Evolutionary conservation across 2,888 invertebrate genomes (phyloP).

Genomic region (Podabrus alpinus): DNA sequence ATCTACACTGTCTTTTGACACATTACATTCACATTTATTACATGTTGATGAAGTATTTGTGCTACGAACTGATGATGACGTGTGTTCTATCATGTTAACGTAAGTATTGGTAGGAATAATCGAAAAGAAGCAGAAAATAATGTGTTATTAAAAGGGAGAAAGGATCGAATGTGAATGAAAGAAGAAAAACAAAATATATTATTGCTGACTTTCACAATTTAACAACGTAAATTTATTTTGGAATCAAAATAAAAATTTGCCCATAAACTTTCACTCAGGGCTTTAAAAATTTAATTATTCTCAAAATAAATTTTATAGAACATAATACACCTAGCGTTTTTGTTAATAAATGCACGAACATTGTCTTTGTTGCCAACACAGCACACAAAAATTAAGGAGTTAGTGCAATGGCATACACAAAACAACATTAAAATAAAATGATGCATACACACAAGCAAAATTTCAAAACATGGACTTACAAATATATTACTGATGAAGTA

Average conservation of each 20-base stretch:
- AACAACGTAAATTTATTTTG: neutral
- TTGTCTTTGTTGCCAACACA: neutral
- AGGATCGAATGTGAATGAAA: conserved; percentile 6
- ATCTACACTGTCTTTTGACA: neutral
- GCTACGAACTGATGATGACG: too few species aligned
- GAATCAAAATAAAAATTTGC: neutral
- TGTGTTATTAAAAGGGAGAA: conserved; percentile 33
- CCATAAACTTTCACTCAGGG: neutral
- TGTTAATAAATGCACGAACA: neutral
- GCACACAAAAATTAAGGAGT: neutral
- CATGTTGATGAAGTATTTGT: neutral
- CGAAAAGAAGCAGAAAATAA: neutral
- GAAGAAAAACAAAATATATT: conserved; percentile 7
- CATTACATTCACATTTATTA: neutral
- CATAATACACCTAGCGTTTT: neutral
- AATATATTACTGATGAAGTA: too few species aligned
- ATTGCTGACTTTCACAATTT: neutral
- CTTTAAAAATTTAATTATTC: neutral
- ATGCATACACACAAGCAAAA: neutral
- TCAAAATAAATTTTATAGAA: neutral
- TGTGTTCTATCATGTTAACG: neutral
- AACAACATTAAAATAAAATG: neutral
- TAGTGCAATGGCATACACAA: neutral
- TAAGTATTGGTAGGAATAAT: neutral
- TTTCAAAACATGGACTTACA: neutral